phyloP scores from a whole-genome alignment of 2,888 invertebrate genomes.

The Apantesis nais region DNA sequence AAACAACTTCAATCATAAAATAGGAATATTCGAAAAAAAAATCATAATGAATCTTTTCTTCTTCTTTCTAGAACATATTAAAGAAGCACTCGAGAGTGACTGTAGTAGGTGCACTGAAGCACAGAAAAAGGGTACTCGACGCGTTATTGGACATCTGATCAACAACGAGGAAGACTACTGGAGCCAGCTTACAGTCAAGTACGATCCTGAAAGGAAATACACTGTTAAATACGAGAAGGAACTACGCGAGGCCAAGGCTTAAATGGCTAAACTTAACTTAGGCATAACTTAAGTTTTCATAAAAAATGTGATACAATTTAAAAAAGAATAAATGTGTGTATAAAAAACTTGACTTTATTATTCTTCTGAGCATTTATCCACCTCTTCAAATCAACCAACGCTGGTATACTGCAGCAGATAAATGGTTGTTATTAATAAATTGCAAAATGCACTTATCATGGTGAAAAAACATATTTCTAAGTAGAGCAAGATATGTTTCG shows the following conservation, averaged over 20 bases:
- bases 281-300: background rate
- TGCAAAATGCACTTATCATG: background rate
- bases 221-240: conserved; percentile 62
- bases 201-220: conserved; percentile 68
- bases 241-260: conserved; percentile 49
- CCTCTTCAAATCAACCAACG: background rate
- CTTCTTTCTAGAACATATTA: conserved; percentile 56
- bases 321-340: background rate
- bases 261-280: conserved; percentile 9
- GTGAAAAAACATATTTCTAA: no score
- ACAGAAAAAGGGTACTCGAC: conserved; percentile 55
- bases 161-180: conserved; percentile 66
- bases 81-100: conserved; percentile 62
- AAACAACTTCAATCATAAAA: background rate
- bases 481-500: no score
- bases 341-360: background rate
- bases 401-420: no score
- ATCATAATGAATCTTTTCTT: background rate
- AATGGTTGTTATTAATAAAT: no score
- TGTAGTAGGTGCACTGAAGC: conserved; percentile 58
- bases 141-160: conserved; percentile 60
- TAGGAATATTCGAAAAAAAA: background rate
- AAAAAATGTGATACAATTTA: background rate
- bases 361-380: background rate
- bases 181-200: conserved; percentile 65